These are phyloP conservation scores for Penaeus japonicus DNA, from an alignment of 1,140 invertebrate species.

Conservation along the genomic window DNA sequence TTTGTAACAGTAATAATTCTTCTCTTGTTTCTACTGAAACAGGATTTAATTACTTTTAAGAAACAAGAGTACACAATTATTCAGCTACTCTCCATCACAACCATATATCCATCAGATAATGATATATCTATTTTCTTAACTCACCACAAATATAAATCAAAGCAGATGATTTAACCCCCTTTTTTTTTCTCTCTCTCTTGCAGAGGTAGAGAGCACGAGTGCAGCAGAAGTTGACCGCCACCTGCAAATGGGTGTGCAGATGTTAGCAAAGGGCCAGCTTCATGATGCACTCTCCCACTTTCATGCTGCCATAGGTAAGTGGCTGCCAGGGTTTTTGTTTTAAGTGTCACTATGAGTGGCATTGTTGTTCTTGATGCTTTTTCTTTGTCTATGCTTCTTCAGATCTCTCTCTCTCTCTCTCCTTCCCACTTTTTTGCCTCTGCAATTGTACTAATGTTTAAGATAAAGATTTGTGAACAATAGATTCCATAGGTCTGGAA, in stretches of 20 bases:
- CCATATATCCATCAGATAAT: too few species aligned
- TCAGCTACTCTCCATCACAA: too few species aligned
- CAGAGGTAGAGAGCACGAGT: constrained; percentile 53
- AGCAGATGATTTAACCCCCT: neutral
- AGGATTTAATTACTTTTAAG: too few species aligned
- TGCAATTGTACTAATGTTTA: too few species aligned
- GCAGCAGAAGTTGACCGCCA: constrained; percentile 86
- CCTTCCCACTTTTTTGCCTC: too few species aligned
- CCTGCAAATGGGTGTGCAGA: constrained; percentile 89
- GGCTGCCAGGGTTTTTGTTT: neutral
- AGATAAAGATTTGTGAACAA: too few species aligned
- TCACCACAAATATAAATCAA: neutral
- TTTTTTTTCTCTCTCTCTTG: neutral
- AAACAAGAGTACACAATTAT: too few species aligned
- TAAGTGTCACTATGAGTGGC: neutral
- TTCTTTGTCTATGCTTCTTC: neutral
- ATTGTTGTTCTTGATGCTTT: too few species aligned
- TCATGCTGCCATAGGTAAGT: constrained; percentile 95
- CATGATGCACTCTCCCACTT: constrained; percentile 97
- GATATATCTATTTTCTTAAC: neutral
- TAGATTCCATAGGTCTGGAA: too few species aligned
- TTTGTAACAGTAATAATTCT: too few species aligned
- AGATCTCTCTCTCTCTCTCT: too few species aligned
- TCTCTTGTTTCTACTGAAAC: too few species aligned
- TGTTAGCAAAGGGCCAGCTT: constrained; percentile 89